A percentile compares a stretch with the other conserved stretches of the same genome.
Evolutionary conservation across 2,888 invertebrate genomes (phyloP).

Genomic region (Antitype chi): DNA sequence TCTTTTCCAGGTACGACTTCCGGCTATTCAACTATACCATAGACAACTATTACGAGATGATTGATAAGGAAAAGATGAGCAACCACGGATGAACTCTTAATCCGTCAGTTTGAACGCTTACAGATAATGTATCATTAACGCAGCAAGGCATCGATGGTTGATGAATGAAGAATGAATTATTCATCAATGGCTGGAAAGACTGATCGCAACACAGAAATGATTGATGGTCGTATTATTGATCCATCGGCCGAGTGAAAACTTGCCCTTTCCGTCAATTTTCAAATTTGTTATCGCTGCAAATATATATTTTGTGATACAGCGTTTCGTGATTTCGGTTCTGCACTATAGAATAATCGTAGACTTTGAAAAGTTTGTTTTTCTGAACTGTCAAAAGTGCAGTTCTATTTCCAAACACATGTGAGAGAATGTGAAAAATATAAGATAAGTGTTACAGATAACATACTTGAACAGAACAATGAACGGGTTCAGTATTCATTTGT

Average conservation of each 20-base stretch:
- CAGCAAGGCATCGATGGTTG: slow-evolving; percentile 71
- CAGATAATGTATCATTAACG: slow-evolving; percentile 63
- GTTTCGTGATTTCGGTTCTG: slow-evolving; percentile 47
- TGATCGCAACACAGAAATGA: slow-evolving; percentile 74
- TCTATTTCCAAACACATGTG: slow-evolving; percentile 43
- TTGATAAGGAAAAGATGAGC: slow-evolving; percentile 76
- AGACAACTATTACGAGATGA: slow-evolving; percentile 92
- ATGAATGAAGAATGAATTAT: slow-evolving; percentile 72
- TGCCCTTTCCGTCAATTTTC: slow-evolving; percentile 67
- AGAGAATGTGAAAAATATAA: slow-evolving; percentile 21
- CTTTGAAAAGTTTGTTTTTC: slow-evolving; percentile 19
- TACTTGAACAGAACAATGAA: slow-evolving; percentile 28
- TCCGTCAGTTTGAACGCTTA: slow-evolving; percentile 63
- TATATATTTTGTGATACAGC: slow-evolving; percentile 61
- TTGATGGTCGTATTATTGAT: slow-evolving; percentile 74
- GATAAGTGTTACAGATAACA: slow-evolving; percentile 38
- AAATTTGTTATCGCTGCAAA: slow-evolving; percentile 64
- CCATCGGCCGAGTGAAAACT: slow-evolving; percentile 46
- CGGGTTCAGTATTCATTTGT: slow-evolving; percentile 37
- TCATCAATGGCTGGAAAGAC: slow-evolving; percentile 73
- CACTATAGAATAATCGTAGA: slow-evolving; percentile 43
- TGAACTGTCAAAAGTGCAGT: slow-evolving; percentile 34
- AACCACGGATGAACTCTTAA: slow-evolving; percentile 79
- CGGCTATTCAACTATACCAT: slow-evolving; percentile 96
- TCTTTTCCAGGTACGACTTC: slow-evolving; percentile 94